These are phyloP conservation scores for Plemyria rubiginata DNA, from an alignment of 2,888 invertebrate genomes.

Conservation along the genomic window DNA sequence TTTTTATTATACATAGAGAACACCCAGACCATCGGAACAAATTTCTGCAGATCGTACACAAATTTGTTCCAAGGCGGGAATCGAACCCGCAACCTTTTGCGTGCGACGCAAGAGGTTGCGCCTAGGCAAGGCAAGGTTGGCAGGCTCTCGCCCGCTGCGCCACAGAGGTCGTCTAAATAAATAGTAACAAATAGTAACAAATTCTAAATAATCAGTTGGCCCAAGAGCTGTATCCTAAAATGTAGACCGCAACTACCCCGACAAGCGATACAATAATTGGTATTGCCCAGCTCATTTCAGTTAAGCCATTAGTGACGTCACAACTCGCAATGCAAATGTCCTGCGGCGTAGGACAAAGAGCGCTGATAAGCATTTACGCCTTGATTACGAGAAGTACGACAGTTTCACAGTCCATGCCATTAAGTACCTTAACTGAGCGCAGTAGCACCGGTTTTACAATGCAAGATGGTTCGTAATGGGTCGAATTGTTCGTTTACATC, in stretches of 20 bases:
- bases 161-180: too few species aligned
- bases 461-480: background rate
- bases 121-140: too few species aligned
- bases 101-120: too few species aligned
- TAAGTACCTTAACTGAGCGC: background rate
- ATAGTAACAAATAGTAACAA: too few species aligned
- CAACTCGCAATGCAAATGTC: slow-evolving; percentile 21
- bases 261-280: slow-evolving; percentile 10
- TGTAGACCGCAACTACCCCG: slow-evolving; percentile 11
- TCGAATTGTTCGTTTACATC: background rate
- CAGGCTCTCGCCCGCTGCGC: too few species aligned
- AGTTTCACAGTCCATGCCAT: background rate
- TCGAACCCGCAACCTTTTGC: too few species aligned
- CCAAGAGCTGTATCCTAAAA: slow-evolving; percentile 3
- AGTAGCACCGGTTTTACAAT: background rate
- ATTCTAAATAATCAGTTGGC: too few species aligned
- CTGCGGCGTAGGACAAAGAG: slow-evolving; percentile 20
- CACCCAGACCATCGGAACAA: too few species aligned
- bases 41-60: too few species aligned
- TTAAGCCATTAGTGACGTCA: slow-evolving; percentile 25
- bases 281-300: slow-evolving; percentile 14
- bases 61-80: too few species aligned
- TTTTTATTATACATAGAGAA: too few species aligned
- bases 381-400: background rate
- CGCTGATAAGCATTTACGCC: slow-evolving; percentile 19